Base-by-base conservation (phyloP, 2,113 vertebrate species). In the Oncorhynchus keta region DNA sequence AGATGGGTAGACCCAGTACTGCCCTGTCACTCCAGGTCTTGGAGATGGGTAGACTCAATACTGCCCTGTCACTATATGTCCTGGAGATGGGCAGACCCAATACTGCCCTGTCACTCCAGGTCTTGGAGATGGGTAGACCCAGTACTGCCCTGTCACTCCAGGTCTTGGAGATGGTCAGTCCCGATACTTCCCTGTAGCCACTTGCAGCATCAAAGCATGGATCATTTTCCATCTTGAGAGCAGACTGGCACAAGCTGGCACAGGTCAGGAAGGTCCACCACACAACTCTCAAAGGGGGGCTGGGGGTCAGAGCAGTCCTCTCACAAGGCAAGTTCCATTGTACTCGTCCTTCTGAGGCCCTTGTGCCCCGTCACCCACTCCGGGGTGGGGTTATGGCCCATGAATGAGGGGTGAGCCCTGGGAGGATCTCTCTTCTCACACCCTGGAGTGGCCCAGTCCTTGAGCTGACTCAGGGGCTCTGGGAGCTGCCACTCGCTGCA, bases 401-500 rank as follows among this genome's bases (percentile, higher is more conserved):
- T 90, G 84, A 92, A 90, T 79, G 80, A 79, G 28, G 81, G 83
- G 83, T 83, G 81, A 87, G 28, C 71, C 80, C 77, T 76, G 80
- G 89, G 81, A 86, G 82, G 86, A 79, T 79, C 76, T 78, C 76
- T 81, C 84, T 78, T 82, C 73, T 59, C 61, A 83, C 82, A 83
- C 82, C 87, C 89, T 75, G 84, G 68, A 79, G 86, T 88, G 88
- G 87, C 79, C 55, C 74, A 11, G 72, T 77, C 86, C 76, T 76
- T 61, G 78, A 73, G 87, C 82, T 85, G 88, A 90, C 81, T 91
- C 84, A 0, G 83, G 72, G 74, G 78, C 86, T 89, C 88, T 87
- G 84, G 77, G 73, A 85, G 79, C 91, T 89, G 91, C 87, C 89
- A 90, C 68, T 66, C 70, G 70, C 70, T 78, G 84, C 84, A 89